Conservation (phyloP, 2,797 vertebrate genomes). For the Trematomus bernacchii region DNA sequence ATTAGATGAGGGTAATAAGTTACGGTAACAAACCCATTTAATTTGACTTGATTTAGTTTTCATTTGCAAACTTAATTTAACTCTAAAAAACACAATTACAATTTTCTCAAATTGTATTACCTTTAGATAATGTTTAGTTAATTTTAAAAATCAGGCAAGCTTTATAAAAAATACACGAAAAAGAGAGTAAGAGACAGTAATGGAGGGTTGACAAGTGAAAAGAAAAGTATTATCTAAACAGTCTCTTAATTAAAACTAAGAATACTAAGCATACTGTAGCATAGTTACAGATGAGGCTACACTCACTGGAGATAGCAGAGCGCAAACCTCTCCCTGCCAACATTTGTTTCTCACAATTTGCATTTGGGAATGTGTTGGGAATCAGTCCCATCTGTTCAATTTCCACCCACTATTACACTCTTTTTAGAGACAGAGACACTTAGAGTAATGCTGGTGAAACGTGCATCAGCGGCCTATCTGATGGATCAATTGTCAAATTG, state of each 20-base stretch:
- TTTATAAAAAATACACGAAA: not conserved
- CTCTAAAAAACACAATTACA: not conserved
- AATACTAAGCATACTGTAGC: not conserved
- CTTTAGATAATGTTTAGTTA: not conserved
- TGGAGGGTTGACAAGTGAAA: not conserved
- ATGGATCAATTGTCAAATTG: not conserved
- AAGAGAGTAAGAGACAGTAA: not conserved
- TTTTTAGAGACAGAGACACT: not conserved
- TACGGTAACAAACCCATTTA: not conserved
- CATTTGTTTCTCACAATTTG: conserved; percentile 17
- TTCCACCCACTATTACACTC: not conserved
- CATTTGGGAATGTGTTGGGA: conserved; percentile 7
- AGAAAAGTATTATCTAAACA: not conserved
- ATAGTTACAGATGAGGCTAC: not conserved
- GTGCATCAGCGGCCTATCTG: not conserved
- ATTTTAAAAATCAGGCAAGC: not conserved
- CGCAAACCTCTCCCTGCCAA: conserved; percentile 8
- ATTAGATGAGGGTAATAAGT: not conserved
- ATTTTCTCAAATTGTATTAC: conserved; percentile 3
- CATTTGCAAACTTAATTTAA: not conserved
- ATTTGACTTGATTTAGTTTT: not conserved
- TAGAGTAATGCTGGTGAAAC: not conserved
- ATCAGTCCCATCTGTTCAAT: conserved; percentile 8
- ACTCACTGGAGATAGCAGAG: not conserved
- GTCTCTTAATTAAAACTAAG: not conserved